Evolutionary conservation across 1,140 invertebrate species (phyloP).

Genomic region (Antheraea pernyi): DNA sequence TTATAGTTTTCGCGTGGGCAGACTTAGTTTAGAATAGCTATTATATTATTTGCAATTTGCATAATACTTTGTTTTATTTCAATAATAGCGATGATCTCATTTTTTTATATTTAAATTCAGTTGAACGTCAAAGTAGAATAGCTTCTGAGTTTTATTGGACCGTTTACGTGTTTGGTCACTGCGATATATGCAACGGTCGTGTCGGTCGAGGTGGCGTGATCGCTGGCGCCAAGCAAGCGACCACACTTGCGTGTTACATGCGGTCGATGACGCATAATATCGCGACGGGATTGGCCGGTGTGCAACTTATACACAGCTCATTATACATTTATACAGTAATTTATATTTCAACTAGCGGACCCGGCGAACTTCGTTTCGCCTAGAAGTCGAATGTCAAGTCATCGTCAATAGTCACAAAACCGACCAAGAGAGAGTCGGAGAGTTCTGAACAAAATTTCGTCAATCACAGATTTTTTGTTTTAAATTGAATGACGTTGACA

Average conservation of each 20-base stretch:
- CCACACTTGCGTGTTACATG: background rate
- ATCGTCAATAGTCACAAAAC: too few species aligned
- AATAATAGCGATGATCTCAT: background rate
- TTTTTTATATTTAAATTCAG: background rate
- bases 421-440: too few species aligned
- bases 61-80: background rate
- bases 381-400: too few species aligned
- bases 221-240: constrained; percentile 9
- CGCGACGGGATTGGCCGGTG: background rate
- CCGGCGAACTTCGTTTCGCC: too few species aligned
- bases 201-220: constrained; percentile 6
- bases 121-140: background rate
- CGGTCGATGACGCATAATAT: constrained; percentile 13
- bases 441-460: too few species aligned
- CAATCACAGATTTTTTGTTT: too few species aligned
- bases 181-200: constrained; percentile 1
- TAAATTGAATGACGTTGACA: too few species aligned
- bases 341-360: background rate
- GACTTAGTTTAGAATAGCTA: background rate
- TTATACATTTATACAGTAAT: background rate
- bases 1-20: background rate
- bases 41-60: background rate
- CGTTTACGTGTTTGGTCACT: background rate
- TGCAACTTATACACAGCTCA: background rate
- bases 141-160: background rate